Base-by-base conservation (phyloP, 2,888 invertebrate genomes). In the Erannis defoliaria region DNA sequence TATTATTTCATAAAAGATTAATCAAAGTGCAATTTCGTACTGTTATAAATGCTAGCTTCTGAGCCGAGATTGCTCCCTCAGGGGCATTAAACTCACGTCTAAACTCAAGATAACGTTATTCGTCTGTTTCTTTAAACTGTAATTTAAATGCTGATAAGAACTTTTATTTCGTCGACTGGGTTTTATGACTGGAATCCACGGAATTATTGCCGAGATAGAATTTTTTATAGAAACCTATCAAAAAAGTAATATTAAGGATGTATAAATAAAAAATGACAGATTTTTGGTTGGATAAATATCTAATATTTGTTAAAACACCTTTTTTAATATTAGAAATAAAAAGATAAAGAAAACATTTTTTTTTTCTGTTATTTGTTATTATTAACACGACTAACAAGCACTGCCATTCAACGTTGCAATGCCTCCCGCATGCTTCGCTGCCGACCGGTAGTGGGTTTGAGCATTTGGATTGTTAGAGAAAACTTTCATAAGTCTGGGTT, bases 1-100 rank as follows among this genome's bases (percentile, higher is more conserved):
- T 45, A 40, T 33, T 58, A 51, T 46, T 54, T 21, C 49, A 56
- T 43, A 46, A 48, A 48, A 59, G 37, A 66, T 64, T 67, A 67
- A 74, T 74, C 64, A 67, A 66, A 75, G 53, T 73, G 70, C 71
- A 75, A 67, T 70, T 71, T 64, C 56, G 70, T 67, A 61, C 50
- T 37, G 64, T 60, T 67, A 68, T 57, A 42, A 53, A 6, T 48
- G 29, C 19, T 26, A 33, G 38, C 14, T 40, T 43, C 45, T 3
- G 48, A 35, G 35, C 21, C 18, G 45, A 40, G 58, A 54, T 57
- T 38, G 37, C 35, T 45, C 50, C 37, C 57, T 43, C 10, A 42
- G 38, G 54, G 42, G 29, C 54, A 26, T 33, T 56, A 62, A 62
- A 53, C 18, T 38, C 29, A 35, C 35, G 16, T 50, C 40, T 46